Percentiles rank a stretch among this genome's conserved stretches.
These are phyloP conservation scores for Bathynomus jamesi DNA, from an alignment of 1,140 invertebrate species.

Conservation along the genomic window DNA sequence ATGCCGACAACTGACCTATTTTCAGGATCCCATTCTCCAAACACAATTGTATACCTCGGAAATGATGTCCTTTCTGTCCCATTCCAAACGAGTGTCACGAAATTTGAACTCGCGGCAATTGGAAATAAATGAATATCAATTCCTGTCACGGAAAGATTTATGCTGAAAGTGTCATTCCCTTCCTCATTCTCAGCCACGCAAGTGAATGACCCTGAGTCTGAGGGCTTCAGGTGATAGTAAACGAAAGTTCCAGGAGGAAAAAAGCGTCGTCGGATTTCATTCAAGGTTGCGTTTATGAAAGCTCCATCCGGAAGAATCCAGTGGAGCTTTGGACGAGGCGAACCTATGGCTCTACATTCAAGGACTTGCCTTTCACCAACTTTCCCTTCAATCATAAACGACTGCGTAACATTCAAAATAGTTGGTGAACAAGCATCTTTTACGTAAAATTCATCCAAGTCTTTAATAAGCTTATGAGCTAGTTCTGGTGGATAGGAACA, in stretches of 20 bases:
- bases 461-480: conserved; percentile 38
- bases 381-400: conserved; percentile 39
- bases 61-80: conserved; percentile 43
- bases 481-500: conserved; percentile 41
- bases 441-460: conserved; percentile 39
- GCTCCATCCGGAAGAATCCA: conserved; percentile 46
- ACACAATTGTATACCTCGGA: conserved; percentile 44
- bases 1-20: conserved; percentile 41
- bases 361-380: conserved; percentile 44
- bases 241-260: conserved; percentile 41
- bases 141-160: conserved; percentile 39
- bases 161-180: conserved; percentile 27
- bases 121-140: conserved; percentile 44
- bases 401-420: conserved; percentile 28
- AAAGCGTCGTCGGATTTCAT: conserved; percentile 40
- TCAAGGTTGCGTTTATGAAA: conserved; percentile 40
- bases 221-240: conserved; percentile 41
- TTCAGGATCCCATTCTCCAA: conserved; percentile 32
- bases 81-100: conserved; percentile 47
- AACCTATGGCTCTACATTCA: conserved; percentile 46
- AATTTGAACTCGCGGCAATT: conserved; percentile 42
- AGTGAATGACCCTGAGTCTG: conserved; percentile 39
- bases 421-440: conserved; percentile 34
- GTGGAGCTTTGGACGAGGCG: conserved; percentile 43
- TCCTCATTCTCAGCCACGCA: conserved; percentile 40